These are phyloP conservation scores for Bambusicola thoracicus DNA, from an alignment of 2,113 vertebrate species.

Conservation along the genomic window DNA sequence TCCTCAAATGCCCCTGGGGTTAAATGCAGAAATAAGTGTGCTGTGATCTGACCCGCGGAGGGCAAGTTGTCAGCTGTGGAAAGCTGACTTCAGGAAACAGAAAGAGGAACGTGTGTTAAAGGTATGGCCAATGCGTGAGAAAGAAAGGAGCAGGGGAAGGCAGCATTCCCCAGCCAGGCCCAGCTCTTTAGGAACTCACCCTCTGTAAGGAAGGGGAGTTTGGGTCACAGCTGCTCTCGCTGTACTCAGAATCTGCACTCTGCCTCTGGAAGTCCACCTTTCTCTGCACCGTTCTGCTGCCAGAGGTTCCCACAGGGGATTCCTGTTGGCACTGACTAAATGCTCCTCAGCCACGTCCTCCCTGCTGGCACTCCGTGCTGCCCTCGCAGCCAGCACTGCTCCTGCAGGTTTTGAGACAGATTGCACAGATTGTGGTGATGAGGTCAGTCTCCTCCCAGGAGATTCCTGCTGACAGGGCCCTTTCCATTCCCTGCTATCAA, in stretches of 20 bases:
- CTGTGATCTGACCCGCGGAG: background rate
- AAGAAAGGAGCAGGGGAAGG: background rate
- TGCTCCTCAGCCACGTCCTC: background rate
- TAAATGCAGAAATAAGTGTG: background rate
- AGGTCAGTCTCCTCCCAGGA: background rate
- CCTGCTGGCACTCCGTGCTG: background rate
- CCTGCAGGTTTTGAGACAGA: background rate
- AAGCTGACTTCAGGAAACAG: background rate
- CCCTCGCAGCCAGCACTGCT: background rate
- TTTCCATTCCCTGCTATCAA: background rate
- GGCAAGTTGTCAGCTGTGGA: background rate
- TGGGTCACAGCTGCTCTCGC: background rate
- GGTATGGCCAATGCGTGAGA: background rate
- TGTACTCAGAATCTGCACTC: background rate
- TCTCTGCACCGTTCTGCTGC: fast-evolving
- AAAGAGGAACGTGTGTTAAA: background rate
- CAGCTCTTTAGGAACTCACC: fast-evolving
- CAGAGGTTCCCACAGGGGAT: background rate
- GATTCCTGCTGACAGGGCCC: background rate
- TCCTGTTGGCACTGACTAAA: background rate
- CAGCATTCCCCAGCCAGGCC: background rate
- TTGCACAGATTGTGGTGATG: background rate
- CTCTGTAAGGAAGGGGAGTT: background rate
- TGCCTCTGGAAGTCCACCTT: background rate
- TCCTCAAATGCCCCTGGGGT: background rate